These are phyloP conservation scores for Allygus modestus DNA, from an alignment of 2,888 invertebrate species.

Conservation along the genomic window DNA sequence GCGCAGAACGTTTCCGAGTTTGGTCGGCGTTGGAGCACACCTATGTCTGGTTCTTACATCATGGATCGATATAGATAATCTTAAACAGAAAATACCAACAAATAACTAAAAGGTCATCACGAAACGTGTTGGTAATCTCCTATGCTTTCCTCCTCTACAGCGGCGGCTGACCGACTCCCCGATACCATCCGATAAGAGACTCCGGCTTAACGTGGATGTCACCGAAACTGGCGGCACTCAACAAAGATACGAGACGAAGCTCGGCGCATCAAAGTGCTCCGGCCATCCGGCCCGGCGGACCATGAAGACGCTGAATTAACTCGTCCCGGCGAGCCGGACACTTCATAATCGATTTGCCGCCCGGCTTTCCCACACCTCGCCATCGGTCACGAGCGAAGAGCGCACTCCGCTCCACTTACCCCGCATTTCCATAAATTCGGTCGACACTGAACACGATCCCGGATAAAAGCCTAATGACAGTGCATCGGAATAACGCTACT, in stretches of 20 bases:
- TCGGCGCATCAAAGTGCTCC: slow-evolving; percentile 25
- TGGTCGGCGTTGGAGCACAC: too few species aligned
- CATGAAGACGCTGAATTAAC: slow-evolving; percentile 58
- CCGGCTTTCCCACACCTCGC: slow-evolving; percentile 49
- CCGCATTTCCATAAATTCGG: slow-evolving; percentile 39
- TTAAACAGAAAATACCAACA: too few species aligned
- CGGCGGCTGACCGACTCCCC: too few species aligned
- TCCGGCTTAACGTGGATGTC: slow-evolving; percentile 3
- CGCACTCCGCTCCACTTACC: slow-evolving; percentile 1
- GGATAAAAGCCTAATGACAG: too few species aligned
- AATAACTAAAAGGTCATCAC: too few species aligned
- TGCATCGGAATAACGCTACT: too few species aligned
- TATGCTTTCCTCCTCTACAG: too few species aligned
- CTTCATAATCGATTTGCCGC: slow-evolving; percentile 58
- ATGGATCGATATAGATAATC: too few species aligned
- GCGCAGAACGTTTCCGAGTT: too few species aligned
- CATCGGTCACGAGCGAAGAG: slow-evolving; percentile 33
- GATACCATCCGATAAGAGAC: too few species aligned
- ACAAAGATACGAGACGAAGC: not conserved
- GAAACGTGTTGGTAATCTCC: too few species aligned
- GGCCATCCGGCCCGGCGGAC: slow-evolving; percentile 25
- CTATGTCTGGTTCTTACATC: too few species aligned
- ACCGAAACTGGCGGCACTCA: not conserved
- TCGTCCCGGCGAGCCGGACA: slow-evolving; percentile 53
- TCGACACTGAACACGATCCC: slow-evolving; percentile 27